These are phyloP conservation scores for Eulemur macaco DNA, from an alignment of 2,113 vertebrate genomes.

Conservation along the genomic window DNA sequence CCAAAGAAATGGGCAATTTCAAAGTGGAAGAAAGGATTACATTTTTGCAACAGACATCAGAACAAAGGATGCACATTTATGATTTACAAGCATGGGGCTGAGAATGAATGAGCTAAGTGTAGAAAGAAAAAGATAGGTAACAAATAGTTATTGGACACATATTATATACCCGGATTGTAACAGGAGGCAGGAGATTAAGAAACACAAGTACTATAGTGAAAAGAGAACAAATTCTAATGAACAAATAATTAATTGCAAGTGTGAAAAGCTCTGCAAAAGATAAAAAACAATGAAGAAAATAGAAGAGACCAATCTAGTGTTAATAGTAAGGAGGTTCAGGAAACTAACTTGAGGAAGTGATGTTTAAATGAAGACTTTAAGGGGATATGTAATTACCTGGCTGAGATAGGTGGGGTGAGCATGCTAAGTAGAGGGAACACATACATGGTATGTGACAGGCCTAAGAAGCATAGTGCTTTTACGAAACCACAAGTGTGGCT, in stretches of 20 bases:
- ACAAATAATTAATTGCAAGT: not conserved
- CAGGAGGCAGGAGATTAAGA: not conserved
- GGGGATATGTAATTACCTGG: not conserved
- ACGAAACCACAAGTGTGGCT: not conserved
- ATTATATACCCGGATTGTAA: not conserved
- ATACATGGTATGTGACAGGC: not conserved
- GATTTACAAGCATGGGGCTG: not conserved
- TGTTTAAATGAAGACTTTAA: not conserved
- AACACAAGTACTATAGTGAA: not conserved
- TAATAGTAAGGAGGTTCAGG: not conserved
- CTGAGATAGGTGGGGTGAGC: not conserved
- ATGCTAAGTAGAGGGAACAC: not conserved
- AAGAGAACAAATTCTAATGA: not conserved
- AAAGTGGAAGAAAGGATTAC: not conserved
- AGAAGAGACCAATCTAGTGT: not conserved
- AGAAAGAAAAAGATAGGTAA: not conserved
- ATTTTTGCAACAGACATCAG: not conserved
- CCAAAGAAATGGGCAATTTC: conserved; percentile 15
- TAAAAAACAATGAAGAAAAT: not conserved
- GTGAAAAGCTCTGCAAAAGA: not conserved
- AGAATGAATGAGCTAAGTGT: not conserved
- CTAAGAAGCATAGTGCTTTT: not conserved
- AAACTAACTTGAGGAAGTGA: not conserved
- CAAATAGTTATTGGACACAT: not conserved
- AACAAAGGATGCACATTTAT: not conserved